phyloP scores from a whole-genome alignment of 2,113 vertebrate species.

The Grammomys dolichurus region DNA sequence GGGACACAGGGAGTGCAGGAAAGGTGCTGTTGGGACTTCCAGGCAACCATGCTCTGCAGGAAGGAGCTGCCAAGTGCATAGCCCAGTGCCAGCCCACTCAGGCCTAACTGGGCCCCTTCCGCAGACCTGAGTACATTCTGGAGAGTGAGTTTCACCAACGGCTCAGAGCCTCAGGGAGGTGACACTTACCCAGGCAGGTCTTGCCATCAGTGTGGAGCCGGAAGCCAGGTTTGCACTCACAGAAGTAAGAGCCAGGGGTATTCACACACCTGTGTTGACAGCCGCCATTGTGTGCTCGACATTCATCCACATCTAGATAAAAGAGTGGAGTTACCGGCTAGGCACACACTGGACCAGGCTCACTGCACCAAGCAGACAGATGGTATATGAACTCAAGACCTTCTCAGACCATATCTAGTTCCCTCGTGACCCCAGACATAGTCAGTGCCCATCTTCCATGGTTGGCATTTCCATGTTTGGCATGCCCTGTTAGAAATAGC shows the following conservation, averaged over 20 bases:
- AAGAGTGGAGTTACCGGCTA: neutral
- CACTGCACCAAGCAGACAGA: neutral
- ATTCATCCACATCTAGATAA: constrained; percentile 94
- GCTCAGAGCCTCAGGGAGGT: neutral
- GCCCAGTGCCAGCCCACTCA: neutral
- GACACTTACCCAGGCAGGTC: constrained; percentile 94
- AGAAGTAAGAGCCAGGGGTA: constrained; percentile 93
- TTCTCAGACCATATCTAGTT: fast-evolving
- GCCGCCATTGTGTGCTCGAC: constrained; percentile 95
- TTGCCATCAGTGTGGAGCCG: constrained; percentile 94
- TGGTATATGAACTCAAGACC: too few species aligned
- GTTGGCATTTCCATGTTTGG: neutral
- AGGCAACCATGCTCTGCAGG: fast-evolving
- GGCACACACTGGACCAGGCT: fast-evolving
- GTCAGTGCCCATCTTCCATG: neutral
- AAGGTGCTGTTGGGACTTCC: neutral
- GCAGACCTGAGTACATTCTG: neutral
- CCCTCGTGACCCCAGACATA: fast-evolving
- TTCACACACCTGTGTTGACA: constrained; percentile 98
- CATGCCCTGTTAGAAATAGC: neutral
- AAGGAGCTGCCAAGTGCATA: fast-evolving
- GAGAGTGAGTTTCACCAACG: fast-evolving
- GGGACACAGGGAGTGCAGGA: neutral
- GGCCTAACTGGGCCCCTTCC: too few species aligned
- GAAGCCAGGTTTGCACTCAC: constrained; percentile 92